These are phyloP conservation scores for Tetragonula carbonaria DNA, from an alignment of 2,888 invertebrate genomes.

Conservation along the genomic window DNA sequence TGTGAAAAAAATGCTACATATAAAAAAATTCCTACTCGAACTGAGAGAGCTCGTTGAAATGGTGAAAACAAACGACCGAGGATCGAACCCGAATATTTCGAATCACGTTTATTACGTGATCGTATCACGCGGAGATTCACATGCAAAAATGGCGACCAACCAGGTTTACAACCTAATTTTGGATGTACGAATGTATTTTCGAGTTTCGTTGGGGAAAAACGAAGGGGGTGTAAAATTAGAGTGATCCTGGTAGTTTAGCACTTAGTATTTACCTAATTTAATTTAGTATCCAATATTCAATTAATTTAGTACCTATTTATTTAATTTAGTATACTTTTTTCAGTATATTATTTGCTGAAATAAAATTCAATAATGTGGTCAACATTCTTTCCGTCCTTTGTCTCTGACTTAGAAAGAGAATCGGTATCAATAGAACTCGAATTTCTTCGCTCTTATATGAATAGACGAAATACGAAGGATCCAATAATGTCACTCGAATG, in stretches of 20 bases:
- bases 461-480: constrained; percentile 25
- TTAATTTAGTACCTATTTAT: no score
- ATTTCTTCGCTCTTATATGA: constrained; percentile 8
- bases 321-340: not conserved
- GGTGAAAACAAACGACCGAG: not conserved
- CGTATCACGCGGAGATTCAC: not conserved
- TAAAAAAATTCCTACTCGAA: not conserved
- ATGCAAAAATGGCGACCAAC: not conserved
- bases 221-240: no score
- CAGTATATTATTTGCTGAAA: not conserved
- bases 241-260: no score
- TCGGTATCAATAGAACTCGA: constrained; percentile 1
- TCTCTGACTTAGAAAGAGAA: not conserved
- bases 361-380: not conserved
- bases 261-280: no score
- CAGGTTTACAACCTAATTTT: not conserved
- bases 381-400: not conserved
- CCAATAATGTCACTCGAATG: constrained; percentile 49
- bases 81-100: not conserved
- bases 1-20: not conserved
- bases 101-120: not conserved
- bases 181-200: not conserved
- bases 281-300: no score
- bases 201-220: no score
- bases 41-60: not conserved